These are phyloP conservation scores for Myotis planiceps DNA, from an alignment of 2,797 vertebrate genomes.

Conservation along the genomic window DNA sequence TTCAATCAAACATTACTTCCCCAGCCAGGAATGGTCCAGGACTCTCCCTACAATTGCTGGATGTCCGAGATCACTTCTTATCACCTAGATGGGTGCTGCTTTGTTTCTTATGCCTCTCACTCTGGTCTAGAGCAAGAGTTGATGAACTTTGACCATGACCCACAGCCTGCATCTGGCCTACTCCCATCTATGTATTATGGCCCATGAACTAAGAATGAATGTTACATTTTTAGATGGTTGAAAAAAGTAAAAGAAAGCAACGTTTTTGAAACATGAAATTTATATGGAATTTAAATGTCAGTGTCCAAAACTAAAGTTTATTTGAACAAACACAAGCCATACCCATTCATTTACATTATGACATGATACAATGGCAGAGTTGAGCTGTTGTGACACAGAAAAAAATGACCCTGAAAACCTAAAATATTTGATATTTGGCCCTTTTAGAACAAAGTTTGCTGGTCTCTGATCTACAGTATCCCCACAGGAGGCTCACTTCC, in stretches of 20 bases:
- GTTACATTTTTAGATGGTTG: background rate
- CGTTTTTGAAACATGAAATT: slow-evolving; percentile 9
- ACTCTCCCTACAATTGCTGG: background rate
- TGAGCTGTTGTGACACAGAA: background rate
- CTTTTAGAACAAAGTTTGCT: background rate
- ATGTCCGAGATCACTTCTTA: background rate
- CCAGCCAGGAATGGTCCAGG: background rate
- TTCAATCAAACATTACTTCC: background rate
- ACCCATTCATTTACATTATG: background rate
- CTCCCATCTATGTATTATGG: no score
- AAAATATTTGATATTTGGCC: background rate
- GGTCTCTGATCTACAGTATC: background rate
- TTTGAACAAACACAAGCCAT: background rate
- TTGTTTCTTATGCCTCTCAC: background rate
- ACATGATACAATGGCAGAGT: background rate
- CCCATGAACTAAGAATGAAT: background rate
- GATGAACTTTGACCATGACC: background rate
- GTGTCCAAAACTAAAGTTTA: background rate
- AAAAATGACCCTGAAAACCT: background rate
- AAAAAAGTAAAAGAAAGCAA: background rate
- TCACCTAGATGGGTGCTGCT: background rate
- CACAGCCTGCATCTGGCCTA: background rate
- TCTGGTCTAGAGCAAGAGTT: background rate
- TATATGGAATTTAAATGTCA: background rate
- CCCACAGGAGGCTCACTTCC: background rate